phyloP scores from a whole-genome alignment of 2,797 vertebrate genomes.

The Thamnophis elegans region DNA sequence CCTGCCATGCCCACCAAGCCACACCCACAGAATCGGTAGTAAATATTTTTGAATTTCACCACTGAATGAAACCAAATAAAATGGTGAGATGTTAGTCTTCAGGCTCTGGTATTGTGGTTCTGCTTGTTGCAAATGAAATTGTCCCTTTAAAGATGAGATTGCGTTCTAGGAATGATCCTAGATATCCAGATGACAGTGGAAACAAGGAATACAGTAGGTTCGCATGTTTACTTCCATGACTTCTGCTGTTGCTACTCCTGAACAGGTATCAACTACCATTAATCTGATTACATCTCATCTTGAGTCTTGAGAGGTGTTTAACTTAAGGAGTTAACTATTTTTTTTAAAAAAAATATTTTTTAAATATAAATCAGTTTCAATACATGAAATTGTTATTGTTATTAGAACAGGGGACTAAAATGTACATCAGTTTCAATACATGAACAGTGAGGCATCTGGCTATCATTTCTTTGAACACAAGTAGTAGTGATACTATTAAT shows the following conservation, averaged over 20 bases:
- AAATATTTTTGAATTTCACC: too few relatives aligned
- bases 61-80: too few relatives aligned
- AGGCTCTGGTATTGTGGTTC: not conserved
- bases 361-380: too few relatives aligned
- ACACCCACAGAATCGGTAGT: too few relatives aligned
- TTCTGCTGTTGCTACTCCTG: not conserved
- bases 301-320: not conserved
- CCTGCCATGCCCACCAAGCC: too few relatives aligned
- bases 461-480: too few relatives aligned
- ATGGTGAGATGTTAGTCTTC: not conserved
- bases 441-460: too few relatives aligned
- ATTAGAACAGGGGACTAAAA: too few relatives aligned
- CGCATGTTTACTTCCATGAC: not conserved
- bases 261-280: not conserved
- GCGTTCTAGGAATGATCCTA: not conserved
- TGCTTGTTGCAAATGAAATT: not conserved
- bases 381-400: too few relatives aligned
- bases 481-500: too few relatives aligned
- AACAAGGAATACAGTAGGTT: not conserved
- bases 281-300: not conserved
- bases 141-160: not conserved
- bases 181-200: not conserved
- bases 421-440: too few relatives aligned
- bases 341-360: too few relatives aligned
- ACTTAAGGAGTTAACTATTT: not conserved